These are phyloP conservation scores for Alexandromys fortis DNA, from an alignment of 2,113 vertebrate species.

Conservation along the genomic window DNA sequence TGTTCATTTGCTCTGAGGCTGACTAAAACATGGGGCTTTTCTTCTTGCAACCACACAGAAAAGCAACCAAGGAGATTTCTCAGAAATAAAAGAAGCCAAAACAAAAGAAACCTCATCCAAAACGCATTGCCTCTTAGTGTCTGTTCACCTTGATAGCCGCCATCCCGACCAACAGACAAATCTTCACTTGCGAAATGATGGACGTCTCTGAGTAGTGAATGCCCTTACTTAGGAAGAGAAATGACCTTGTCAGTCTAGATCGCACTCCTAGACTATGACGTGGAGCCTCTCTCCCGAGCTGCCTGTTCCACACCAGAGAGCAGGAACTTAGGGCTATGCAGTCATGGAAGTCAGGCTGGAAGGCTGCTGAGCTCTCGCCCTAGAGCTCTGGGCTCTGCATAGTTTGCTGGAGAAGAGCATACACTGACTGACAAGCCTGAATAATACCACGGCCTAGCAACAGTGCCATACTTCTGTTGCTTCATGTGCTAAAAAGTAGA, in stretches of 20 bases:
- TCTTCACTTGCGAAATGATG: slow-evolving; percentile 1
- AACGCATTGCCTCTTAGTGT: not conserved
- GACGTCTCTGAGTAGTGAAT: slow-evolving; percentile 11
- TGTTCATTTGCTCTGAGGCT: not conserved
- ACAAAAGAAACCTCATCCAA: not conserved
- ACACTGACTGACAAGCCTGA: slow-evolving; percentile 38
- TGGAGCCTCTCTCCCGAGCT: not conserved
- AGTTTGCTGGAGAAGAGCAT: slow-evolving; percentile 32
- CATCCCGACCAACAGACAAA: not conserved
- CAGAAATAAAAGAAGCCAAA: not conserved
- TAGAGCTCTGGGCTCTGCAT: slow-evolving; percentile 27
- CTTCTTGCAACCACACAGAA: slow-evolving; percentile 18
- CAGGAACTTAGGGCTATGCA: slow-evolving; percentile 33
- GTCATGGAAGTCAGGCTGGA: not conserved
- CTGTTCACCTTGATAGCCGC: not conserved
- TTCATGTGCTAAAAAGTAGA: slow-evolving; percentile 6
- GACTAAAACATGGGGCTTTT: not conserved
- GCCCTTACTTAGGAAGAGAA: not conserved
- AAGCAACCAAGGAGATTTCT: slow-evolving; percentile 21
- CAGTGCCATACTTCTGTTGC: not conserved
- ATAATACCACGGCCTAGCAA: slow-evolving; percentile 21
- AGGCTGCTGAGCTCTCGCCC: slow-evolving; percentile 41
- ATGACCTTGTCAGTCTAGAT: slow-evolving; percentile 34
- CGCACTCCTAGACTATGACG: not conserved
- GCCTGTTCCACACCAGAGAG: not conserved